Percentiles rank a stretch among this genome's conserved stretches.
Conservation (phyloP, 2,888 invertebrate species). For the Drosophila monieri region DNA sequence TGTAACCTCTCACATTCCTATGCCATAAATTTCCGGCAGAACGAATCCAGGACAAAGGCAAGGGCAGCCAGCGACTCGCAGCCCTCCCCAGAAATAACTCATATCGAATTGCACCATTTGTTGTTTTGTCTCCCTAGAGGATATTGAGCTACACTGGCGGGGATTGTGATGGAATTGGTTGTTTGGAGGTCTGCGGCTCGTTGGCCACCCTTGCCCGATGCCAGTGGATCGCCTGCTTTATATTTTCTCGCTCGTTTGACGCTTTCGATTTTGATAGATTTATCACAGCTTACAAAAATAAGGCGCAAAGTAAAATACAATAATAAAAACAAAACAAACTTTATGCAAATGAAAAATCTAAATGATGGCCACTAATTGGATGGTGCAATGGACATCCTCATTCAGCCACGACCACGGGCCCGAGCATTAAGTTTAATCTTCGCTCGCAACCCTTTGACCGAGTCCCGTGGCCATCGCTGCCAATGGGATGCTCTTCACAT, state of each 20-base stretch:
- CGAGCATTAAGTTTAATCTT: constrained; percentile 64
- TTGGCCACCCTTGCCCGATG: constrained; percentile 58
- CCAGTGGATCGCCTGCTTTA: constrained; percentile 37
- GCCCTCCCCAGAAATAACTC: constrained; percentile 54
- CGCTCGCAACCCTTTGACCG: constrained; percentile 64
- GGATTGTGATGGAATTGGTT: constrained; percentile 30
- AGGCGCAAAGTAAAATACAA: constrained; percentile 60
- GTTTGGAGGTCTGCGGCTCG: constrained; percentile 37
- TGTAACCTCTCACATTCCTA: constrained; percentile 42
- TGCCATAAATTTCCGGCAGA: constrained; percentile 55
- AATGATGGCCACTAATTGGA: constrained; percentile 44
- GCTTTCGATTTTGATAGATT: constrained; percentile 76
- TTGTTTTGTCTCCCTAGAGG: constrained; percentile 67
- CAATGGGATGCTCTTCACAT: constrained; percentile 26
- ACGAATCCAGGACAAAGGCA: constrained; percentile 62
- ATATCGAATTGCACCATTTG: constrained; percentile 74
- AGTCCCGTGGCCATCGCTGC: constrained; percentile 56
- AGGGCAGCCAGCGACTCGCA: constrained; percentile 48
- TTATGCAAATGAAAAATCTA: constrained; percentile 41
- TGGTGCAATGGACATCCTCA: constrained; percentile 48
- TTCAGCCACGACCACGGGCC: constrained; percentile 56
- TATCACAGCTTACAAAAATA: constrained; percentile 76
- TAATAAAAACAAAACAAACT: constrained; percentile 25
- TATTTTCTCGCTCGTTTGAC: constrained; percentile 61
- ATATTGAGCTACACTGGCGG: constrained; percentile 51